phyloP scores from a whole-genome alignment of 2,797 vertebrate species.

The Melanotaenia trifasciata region DNA sequence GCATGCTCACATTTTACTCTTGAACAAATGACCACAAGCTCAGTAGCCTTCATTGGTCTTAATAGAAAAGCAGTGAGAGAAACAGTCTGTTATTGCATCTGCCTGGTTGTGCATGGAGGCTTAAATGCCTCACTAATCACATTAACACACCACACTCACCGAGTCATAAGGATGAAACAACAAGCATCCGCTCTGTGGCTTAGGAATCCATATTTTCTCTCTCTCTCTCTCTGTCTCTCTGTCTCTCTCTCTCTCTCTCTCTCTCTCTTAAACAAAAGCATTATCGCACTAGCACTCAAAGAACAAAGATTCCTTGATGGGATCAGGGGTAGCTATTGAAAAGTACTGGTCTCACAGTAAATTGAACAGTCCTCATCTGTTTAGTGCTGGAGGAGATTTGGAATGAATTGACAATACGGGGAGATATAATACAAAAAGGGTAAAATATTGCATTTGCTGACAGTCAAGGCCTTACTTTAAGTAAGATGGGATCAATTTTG shows the following conservation, averaged over 20 bases:
- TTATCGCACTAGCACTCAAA: constrained; percentile 73
- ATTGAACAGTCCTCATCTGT: constrained; percentile 72
- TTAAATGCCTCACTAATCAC: constrained; percentile 83
- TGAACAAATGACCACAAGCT: constrained; percentile 16
- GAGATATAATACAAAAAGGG: constrained; percentile 44
- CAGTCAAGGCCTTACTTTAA: constrained; percentile 71
- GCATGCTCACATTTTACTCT: constrained; percentile 5
- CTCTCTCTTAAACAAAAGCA: constrained; percentile 69
- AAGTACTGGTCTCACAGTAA: constrained; percentile 68
- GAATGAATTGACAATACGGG: constrained; percentile 65
- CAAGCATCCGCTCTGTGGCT: constrained; percentile 73
- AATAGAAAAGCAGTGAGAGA: constrained; percentile 45
- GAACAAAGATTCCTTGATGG: constrained; percentile 79
- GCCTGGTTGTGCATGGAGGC: constrained; percentile 75
- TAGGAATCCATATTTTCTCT: constrained; percentile 64
- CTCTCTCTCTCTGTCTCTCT: constrained; percentile 70
- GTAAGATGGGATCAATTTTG: constrained; percentile 68
- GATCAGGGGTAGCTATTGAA: constrained; percentile 73
- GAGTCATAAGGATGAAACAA: constrained; percentile 78
- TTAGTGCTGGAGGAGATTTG: constrained; percentile 73
- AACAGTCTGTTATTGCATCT: constrained; percentile 60
- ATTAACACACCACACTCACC: constrained; percentile 79
- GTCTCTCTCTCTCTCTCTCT: constrained; percentile 68
- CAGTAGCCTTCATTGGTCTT: constrained; percentile 32
- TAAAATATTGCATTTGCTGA: constrained; percentile 62